Evolutionary conservation across 2,113 vertebrate genomes (phyloP).

Genomic region (Gallinago media): DNA sequence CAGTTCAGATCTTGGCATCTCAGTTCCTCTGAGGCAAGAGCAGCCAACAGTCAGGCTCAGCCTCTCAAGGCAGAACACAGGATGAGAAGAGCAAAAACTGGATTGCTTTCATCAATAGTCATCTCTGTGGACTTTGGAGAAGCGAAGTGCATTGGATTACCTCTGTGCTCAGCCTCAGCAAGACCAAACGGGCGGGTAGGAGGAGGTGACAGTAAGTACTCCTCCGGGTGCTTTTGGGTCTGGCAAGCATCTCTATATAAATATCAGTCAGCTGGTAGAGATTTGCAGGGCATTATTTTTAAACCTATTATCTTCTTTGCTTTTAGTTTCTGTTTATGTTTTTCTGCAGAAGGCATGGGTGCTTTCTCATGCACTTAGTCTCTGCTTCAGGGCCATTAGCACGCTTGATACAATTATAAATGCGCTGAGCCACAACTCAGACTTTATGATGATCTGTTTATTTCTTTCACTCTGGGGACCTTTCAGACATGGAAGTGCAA

Average conservation of each 20-base stretch:
- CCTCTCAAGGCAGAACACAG: not conserved
- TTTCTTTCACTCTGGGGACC: not conserved
- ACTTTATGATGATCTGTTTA: not conserved
- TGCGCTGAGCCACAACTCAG: not conserved
- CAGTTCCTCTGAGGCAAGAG: not conserved
- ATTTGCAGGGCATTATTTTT: not conserved
- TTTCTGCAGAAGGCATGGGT: not conserved
- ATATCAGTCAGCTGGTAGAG: not conserved
- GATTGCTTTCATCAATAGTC: not conserved
- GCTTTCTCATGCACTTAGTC: not conserved
- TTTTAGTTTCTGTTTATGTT: not conserved
- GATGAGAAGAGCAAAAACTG: not conserved
- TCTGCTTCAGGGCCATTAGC: not conserved
- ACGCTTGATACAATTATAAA: not conserved
- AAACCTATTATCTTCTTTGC: not conserved
- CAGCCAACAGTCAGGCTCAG: not conserved
- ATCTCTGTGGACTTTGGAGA: not conserved
- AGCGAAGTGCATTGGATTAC: not conserved
- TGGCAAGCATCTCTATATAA: not conserved
- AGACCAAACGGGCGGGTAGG: not conserved
- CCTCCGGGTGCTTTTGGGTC: not conserved
- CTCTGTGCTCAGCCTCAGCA: not conserved
- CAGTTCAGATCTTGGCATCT: not conserved
- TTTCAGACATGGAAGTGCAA: not conserved
- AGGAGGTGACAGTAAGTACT: not conserved